Evolutionary conservation across 2,888 invertebrate species (phyloP), one percentile per base, ranked within the genome.

Genomic region (Hofmannophila pseudospretella): DNA sequence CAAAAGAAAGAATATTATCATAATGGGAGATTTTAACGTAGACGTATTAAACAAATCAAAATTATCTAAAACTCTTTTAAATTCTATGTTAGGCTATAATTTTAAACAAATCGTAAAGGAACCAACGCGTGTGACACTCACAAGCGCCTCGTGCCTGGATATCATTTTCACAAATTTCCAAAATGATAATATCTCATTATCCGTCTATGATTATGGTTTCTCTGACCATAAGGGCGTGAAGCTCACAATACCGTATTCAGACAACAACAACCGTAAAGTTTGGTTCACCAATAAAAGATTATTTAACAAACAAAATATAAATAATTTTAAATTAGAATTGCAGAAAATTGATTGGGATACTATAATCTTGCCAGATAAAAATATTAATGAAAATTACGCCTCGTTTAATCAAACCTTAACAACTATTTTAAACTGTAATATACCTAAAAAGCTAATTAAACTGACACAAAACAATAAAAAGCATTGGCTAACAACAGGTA

Each of bases 11-110:
- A 37, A 46, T 5, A 41, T 49, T 9, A 41, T 50, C 0, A 40
- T 50, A 20, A 41, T 41, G 1, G 44, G 41, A 1, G 44, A 44
- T 22, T 30, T 46, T 5, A 46, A 46, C 9, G 12, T 43, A 14
- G 31, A 45, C 23, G n/a, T 36, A 1, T n/a, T 38, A 29, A 9
- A 32, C 7, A 33, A 32, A 2, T 34, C 14, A 0, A 8, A 29
- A 19, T 9, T 27, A 9, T 9, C 26, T 5, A 30, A 28, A 14
- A 13, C 14, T 31, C 14, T 35, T 33, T 34, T 12, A 36, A 29
- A 36, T 7, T 9, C 39, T 9, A 39, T 42, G 35, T 29, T 41
- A 23, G 23, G 37, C 13, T 41, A 29, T 28, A 51, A 47, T 4
- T 48, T 47, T 22, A 5, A 32, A 4, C 48, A 47, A 41, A 27